phyloP scores from a whole-genome alignment of 2,888 invertebrate species.

The Cosmia pyralina region DNA sequence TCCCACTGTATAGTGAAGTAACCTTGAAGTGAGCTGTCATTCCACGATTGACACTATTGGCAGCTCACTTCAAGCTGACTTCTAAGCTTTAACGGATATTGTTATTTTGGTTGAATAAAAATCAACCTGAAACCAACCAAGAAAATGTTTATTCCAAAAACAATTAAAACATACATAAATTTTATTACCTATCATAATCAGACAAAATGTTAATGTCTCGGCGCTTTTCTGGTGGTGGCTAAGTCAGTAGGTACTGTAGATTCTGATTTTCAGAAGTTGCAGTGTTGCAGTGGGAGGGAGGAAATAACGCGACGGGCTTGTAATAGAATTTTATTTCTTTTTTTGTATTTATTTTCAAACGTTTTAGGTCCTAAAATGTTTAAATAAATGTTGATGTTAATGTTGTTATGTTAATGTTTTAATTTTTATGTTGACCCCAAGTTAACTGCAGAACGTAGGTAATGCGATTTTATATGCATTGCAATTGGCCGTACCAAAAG shows the following conservation, averaged over 20 bases:
- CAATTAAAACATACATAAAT: background rate
- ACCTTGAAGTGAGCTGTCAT: background rate
- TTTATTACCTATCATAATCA: background rate
- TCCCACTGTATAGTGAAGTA: background rate
- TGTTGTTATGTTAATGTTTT: too few species aligned
- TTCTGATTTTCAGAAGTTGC: background rate
- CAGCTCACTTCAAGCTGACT: background rate
- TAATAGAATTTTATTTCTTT: background rate
- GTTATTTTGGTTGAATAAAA: background rate
- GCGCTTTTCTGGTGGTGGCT: background rate
- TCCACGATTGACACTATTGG: background rate
- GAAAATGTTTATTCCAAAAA: background rate
- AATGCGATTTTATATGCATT: background rate
- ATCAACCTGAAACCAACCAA: background rate
- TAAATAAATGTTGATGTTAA: too few species aligned
- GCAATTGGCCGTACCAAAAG: background rate
- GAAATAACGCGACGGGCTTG: background rate
- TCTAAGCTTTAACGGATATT: background rate
- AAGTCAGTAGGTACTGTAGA: background rate
- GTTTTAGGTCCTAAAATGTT: too few species aligned
- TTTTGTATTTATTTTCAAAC: background rate
- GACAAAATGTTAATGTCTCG: background rate
- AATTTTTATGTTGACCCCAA: too few species aligned
- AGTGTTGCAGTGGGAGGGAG: background rate
- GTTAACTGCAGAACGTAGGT: background rate